Conservation (phyloP, 1,140 invertebrate species). For the Drosophila rufa region DNA sequence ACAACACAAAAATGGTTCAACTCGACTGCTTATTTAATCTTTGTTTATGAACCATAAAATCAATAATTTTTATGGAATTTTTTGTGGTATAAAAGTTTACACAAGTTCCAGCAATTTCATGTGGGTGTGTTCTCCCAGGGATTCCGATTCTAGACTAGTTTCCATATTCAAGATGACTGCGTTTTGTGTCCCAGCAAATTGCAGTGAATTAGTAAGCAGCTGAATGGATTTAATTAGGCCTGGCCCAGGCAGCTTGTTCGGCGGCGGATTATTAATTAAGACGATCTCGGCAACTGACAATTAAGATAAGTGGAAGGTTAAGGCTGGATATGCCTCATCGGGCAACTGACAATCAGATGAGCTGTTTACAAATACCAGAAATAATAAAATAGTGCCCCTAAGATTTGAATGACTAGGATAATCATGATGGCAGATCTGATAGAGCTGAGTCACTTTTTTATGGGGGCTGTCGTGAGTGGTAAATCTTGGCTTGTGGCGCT, state of each 20-base stretch:
- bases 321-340: constrained; percentile 28
- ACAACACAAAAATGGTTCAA: background rate
- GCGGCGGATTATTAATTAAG: constrained; percentile 48
- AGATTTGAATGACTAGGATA: constrained; percentile 5
- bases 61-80: background rate
- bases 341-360: constrained; percentile 18
- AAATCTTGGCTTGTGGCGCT: background rate
- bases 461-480: constrained; percentile 12
- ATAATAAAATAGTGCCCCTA: constrained; percentile 20
- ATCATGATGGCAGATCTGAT: background rate
- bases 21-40: background rate
- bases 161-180: constrained; percentile 44
- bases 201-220: constrained; percentile 37
- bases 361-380: constrained; percentile 3
- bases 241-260: background rate
- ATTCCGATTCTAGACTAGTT: constrained; percentile 16
- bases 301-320: constrained; percentile 36
- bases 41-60: constrained; percentile 4
- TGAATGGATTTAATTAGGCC: constrained; percentile 52
- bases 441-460: constrained; percentile 24
- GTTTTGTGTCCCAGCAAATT: constrained; percentile 44
- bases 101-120: background rate
- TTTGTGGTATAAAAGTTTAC: background rate
- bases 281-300: constrained; percentile 21
- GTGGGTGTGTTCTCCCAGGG: constrained; percentile 19